Evolutionary conservation across 2,888 invertebrate species (phyloP), one percentile per base, ranked within the genome.

Genomic region (Geophilus truncorum): DNA sequence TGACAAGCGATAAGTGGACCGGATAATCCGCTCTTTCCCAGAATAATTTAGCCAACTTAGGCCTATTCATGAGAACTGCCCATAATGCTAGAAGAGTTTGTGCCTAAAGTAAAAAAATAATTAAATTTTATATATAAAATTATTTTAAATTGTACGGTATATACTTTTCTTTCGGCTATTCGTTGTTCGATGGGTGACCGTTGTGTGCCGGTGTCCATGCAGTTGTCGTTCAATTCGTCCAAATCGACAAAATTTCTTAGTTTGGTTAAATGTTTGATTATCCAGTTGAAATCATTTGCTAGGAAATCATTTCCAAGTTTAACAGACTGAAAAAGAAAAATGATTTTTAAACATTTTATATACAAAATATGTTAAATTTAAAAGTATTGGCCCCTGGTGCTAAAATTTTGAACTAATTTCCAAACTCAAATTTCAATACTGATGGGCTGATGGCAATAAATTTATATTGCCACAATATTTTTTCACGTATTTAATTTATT

Each of bases 181-280:
- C 81, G 79, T n/a, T 83, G 83, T 70, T 85, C 84, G 0, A 70
- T 51, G 10, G 30, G 6, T n/a, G n/a, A n/a, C n/a, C n/a, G n/a
- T n/a, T n/a, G n/a, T n/a, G n/a, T n/a, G n/a, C n/a, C n/a, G n/a
- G n/a, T n/a, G n/a, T n/a, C n/a, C n/a, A n/a, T n/a, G n/a, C 85
- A 86, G 84, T 85, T 84, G 6, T 7, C 9, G 18, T 85, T 85
- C 10, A 87, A 83, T 70, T 86, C 85, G 70, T 86, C 85, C 0
- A 86, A 84, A 80, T 85, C 84, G 23, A 87, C 83, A 81, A 86
- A 86, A 78, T 85, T 84, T 10, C 83, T 82, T n/a, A 87, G 82
- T 10, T 86, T 84, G 1, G 86, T 85, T 45, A 85, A 82, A 36
- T 85, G 84, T 79, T 84, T 82, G 10, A 85, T 84, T 51, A 85